Conservation (phyloP, 2,888 invertebrate genomes). For the Drosophila mimica region DNA sequence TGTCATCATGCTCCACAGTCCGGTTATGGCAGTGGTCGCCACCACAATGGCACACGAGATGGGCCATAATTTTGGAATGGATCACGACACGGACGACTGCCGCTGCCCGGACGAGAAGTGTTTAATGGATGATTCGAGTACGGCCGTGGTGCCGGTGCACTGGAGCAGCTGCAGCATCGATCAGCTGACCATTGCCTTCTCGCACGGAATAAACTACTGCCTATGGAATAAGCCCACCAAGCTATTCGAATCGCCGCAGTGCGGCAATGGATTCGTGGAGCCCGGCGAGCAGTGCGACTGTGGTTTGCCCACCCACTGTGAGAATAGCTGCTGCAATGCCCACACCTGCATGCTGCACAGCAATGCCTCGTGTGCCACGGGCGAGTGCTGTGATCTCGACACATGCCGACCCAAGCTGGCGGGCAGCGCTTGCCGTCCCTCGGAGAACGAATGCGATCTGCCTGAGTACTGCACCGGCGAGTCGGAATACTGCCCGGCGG, state of each 20-base stretch:
- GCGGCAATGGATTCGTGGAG: conserved; percentile 98
- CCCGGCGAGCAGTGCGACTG: conserved; percentile 98
- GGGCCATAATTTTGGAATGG: conserved; percentile 99
- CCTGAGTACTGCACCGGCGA: conserved; percentile 98
- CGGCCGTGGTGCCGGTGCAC: conserved; percentile 92
- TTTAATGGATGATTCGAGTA: conserved; percentile 98
- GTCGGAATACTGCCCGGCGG: conserved; percentile 95
- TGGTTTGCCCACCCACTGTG: conserved; percentile 91
- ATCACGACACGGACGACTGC: conserved; percentile 96
- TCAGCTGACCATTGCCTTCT: conserved; percentile 94
- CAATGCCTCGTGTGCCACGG: conserved; percentile 97
- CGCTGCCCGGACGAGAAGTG: conserved; percentile 95
- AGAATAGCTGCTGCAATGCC: conserved; percentile 94
- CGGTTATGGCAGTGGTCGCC: conserved; percentile 94
- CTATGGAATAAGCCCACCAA: conserved; percentile 93
- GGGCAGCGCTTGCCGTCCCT: conserved; percentile 90
- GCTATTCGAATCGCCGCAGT: conserved; percentile 93
- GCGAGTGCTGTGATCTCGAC: conserved; percentile 95
- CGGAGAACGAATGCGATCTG: conserved; percentile 96
- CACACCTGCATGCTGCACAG: conserved; percentile 92
- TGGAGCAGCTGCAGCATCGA: conserved; percentile 98
- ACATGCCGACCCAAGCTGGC: conserved; percentile 86
- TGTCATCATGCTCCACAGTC: conserved; percentile 96
- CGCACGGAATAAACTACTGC: conserved; percentile 98
- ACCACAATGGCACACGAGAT: conserved; percentile 99